A percentile compares a stretch with the other conserved stretches of the same genome.
These are phyloP conservation scores for Prochilodus magdalenae DNA, from an alignment of 2,113 vertebrate species.

Conservation along the genomic window DNA sequence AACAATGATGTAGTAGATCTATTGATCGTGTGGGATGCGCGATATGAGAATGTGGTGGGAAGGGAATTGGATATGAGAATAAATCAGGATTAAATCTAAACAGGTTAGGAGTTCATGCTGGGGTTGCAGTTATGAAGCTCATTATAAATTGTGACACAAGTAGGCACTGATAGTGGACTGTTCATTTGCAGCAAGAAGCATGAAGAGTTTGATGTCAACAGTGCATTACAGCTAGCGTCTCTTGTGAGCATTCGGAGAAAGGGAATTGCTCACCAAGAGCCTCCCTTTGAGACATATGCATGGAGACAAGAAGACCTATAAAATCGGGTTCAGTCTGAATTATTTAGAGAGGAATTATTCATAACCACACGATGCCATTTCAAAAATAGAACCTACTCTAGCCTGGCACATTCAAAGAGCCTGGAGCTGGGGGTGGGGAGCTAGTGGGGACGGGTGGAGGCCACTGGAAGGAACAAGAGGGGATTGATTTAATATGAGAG, in stretches of 20 bases:
- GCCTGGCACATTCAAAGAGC: not conserved
- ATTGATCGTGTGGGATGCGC: not conserved
- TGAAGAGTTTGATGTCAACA: not conserved
- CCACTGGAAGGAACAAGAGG: conserved; percentile 15
- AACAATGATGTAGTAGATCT: not conserved
- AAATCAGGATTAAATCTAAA: not conserved
- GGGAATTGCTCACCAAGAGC: not conserved
- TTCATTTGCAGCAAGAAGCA: not conserved
- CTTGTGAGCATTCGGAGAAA: not conserved
- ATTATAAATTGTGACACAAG: not conserved
- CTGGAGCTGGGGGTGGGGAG: not conserved
- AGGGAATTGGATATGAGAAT: not conserved
- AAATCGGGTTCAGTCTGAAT: conserved; percentile 19
- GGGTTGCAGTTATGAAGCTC: not conserved
- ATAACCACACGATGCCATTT: conserved; percentile 31
- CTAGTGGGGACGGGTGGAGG: not conserved
- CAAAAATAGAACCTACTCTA: conserved; percentile 23
- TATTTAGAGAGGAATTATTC: conserved; percentile 38
- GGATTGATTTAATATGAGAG: conserved; percentile 29
- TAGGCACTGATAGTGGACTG: not conserved
- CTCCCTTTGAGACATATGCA: conserved; percentile 9
- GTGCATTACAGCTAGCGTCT: not conserved
- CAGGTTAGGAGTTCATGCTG: not conserved
- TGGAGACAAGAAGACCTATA: conserved; percentile 16
- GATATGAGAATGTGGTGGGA: not conserved